Conservation (phyloP, 2,888 invertebrate species). For the Scaptomyza reducta region DNA sequence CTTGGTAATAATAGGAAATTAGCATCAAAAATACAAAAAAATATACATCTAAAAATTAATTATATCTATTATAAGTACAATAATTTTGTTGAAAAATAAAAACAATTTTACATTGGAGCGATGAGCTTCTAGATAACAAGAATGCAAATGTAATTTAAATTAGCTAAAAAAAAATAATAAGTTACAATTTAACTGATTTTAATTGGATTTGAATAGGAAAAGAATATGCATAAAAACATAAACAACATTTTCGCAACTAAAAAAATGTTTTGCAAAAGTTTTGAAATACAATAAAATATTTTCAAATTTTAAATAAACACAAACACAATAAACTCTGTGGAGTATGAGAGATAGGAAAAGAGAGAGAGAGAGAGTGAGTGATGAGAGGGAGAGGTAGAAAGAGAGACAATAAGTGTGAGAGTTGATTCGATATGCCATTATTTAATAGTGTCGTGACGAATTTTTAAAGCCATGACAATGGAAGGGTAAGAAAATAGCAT, state of each 20-base stretch:
- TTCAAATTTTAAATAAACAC: slow-evolving; percentile 1
- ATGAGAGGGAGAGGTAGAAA: neutral
- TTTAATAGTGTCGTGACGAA: slow-evolving; percentile 40
- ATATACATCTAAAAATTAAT: slow-evolving; percentile 23
- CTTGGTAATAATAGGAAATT: slow-evolving; percentile 18
- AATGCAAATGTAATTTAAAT: neutral
- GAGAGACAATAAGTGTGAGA: neutral
- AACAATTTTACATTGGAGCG: neutral
- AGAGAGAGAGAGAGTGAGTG: neutral
- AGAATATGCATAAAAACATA: neutral
- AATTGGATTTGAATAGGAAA: neutral
- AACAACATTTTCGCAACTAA: neutral
- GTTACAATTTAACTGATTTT: no score
- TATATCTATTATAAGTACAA: slow-evolving; percentile 8
- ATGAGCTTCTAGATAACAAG: neutral
- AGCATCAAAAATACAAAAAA: slow-evolving; percentile 26
- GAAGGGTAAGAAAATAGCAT: slow-evolving; percentile 4
- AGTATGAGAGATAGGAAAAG: neutral
- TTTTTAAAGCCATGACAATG: slow-evolving; percentile 27
- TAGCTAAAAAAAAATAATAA: neutral
- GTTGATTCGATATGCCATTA: slow-evolving; percentile 35
- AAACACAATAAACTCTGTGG: neutral
- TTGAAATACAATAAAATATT: slow-evolving; percentile 5
- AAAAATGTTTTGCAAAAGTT: neutral
- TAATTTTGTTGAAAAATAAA: neutral